A percentile compares a stretch with the other conserved stretches of the same genome.
phyloP scores from a whole-genome alignment of 1,140 invertebrate genomes.

The Apis dorsata region DNA sequence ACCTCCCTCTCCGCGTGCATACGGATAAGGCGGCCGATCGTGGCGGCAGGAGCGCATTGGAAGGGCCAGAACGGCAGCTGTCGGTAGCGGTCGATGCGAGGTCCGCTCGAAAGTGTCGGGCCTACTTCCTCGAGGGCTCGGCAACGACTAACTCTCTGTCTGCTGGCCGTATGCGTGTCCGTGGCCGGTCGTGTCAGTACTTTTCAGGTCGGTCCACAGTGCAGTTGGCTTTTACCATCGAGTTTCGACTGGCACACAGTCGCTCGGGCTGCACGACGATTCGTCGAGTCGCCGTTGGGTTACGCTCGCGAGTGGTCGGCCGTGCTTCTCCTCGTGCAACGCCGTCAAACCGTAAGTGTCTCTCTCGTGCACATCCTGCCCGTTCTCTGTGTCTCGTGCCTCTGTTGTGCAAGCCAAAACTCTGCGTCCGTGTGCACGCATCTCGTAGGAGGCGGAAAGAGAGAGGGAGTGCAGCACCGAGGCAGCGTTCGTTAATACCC shows the following conservation, averaged over 20 bases:
- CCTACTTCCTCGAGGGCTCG: conserved; percentile 53
- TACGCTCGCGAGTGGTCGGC: conserved; percentile 41
- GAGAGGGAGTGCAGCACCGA: conserved; percentile 9
- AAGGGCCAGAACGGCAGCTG: conserved; percentile 51
- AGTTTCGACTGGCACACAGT: conserved; percentile 6
- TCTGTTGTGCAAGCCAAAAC: not conserved
- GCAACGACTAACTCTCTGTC: conserved; percentile 50
- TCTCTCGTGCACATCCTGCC: conserved; percentile 15
- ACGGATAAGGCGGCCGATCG: conserved; percentile 50
- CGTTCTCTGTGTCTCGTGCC: not conserved
- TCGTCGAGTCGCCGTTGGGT: conserved; percentile 52
- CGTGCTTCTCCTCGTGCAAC: conserved; percentile 6
- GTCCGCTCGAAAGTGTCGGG: conserved; percentile 28
- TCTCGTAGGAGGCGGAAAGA: conserved; percentile 21
- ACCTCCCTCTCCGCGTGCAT: conserved; percentile 27
- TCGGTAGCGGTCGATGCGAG: conserved; percentile 38
- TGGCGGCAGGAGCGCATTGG: conserved; percentile 42
- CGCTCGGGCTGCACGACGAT: conserved; percentile 37
- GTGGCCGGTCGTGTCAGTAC: conserved; percentile 35
- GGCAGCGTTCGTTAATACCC: conserved; percentile 48
- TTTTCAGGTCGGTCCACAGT: conserved; percentile 45
- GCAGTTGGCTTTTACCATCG: conserved; percentile 32
- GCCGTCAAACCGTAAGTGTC: not conserved
- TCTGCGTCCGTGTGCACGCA: not conserved
- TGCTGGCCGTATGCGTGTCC: conserved; percentile 40